Base-by-base conservation (phyloP, 2,797 vertebrate genomes). In the Adelosebastes latens region DNA sequence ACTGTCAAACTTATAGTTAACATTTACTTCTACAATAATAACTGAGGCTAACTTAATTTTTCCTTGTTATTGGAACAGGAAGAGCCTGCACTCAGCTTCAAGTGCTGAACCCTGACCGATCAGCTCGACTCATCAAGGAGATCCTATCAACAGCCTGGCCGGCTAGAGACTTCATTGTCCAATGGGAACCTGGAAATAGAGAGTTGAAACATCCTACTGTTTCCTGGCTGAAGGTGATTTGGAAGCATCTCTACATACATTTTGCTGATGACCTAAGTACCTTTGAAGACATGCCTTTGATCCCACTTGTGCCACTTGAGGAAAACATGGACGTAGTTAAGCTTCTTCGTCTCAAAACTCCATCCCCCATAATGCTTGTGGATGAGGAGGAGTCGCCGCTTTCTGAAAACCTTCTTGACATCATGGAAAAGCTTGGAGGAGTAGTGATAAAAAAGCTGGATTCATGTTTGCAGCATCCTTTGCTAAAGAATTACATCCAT, bases 221-320 rank as follows among this genome's bases (percentile, higher is more conserved):
- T 91, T 95, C 96, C 34, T 99, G 99, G 99, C 93, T 99, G 63
- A 98, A 96, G 87, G 96, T 96, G 95, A 94, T 99, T 86, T 99
- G 99, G 99, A 99, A 97, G 92, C 97, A 98, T 91, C 95, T 99
- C 2, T 99, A 99, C 66, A 97, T 98, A 80, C 90, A 99, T 94
- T 99, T 99, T 96, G 86, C 98, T 77, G 97, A 98, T 86, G 98
- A 99, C 88, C 86, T 99, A 82, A 96, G 95, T 87, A 91, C 94
- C 22, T 98, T 99, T 95, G 98, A 99, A 92, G 98, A 99, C 86
- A 96, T 99, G 97, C 98, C 98, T 5, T 97, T 99, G 92, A 98
- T 99, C 79, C 99, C 99, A 71, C 96, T 94, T 92, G 95, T 94
- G 36, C 86, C 94, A 73, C 93, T 99, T 49, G 95, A 96, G 72